phyloP scores from a whole-genome alignment of 2,113 vertebrate genomes.

The Amphiprion ocellaris region DNA sequence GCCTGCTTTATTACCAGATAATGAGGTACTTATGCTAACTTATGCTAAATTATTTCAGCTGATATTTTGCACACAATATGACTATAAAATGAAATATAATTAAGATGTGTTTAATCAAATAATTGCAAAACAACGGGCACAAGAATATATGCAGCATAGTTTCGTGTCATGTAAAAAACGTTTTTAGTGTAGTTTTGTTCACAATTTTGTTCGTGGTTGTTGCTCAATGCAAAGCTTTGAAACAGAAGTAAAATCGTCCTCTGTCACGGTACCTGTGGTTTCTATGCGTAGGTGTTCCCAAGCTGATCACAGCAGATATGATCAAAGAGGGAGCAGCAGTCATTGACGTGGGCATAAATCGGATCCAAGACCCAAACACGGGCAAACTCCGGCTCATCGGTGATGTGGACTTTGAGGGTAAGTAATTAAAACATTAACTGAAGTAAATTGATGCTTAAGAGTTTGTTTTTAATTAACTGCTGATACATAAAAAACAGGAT shows the following conservation, averaged over 20 bases:
- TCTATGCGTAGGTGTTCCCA: conserved; percentile 87
- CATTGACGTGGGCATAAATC: conserved; percentile 95
- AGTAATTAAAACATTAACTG: conserved; percentile 32
- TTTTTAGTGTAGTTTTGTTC: too few relatives aligned
- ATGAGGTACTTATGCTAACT: too few relatives aligned
- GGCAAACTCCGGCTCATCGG: conserved; percentile 90
- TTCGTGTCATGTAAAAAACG: too few relatives aligned
- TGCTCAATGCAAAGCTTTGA: neutral
- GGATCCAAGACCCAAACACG: conserved; percentile 86
- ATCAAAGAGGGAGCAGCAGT: conserved; percentile 92
- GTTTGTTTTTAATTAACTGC: too few relatives aligned
- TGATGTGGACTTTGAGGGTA: conserved; percentile 96
- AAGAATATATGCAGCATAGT: too few relatives aligned
- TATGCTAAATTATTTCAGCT: too few relatives aligned
- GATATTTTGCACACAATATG: too few relatives aligned
- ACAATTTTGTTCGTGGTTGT: neutral
- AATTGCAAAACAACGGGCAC: too few relatives aligned
- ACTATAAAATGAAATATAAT: too few relatives aligned
- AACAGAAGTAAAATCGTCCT: neutral
- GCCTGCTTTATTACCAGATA: too few relatives aligned
- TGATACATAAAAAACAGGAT: neutral
- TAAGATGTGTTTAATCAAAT: too few relatives aligned
- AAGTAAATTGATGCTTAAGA: too few relatives aligned
- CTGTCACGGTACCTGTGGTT: neutral
- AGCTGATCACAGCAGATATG: conserved; percentile 93